Base-by-base conservation (phyloP, 2,113 vertebrate species). In the Percina caprodes region DNA sequence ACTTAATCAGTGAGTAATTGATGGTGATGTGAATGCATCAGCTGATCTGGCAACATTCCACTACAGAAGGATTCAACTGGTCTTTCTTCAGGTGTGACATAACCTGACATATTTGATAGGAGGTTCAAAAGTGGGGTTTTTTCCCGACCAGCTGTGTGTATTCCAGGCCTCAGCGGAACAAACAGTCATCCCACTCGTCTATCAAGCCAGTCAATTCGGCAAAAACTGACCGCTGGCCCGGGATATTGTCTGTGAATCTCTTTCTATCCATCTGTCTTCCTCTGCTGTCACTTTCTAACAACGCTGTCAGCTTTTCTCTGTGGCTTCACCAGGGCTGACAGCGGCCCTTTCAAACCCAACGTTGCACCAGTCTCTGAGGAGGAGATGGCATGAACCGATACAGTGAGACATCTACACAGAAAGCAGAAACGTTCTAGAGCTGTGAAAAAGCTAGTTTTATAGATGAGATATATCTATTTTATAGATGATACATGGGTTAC, bases 231-330 rank as follows among this genome's bases (percentile, higher is more conserved):
- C 56, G 52, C 58, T 21, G 33, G 55, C 26, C 72, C 55, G 26
- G 56, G 58, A 66, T 39, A 23, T 56, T 81, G 81, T 83, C 76
- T 61, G 33, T 24, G 26, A 51, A 60, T 70, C 65, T 69, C 71
- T 74, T 35, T 58, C 74, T 2, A 45, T 82, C 76, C n/a, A 4
- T 48, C 61, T 15, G 73, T 72, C 83, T 78, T 33, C 72, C 82
- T 74, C 46, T 78, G 61, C 88, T 83, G 84, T 87, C 89, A 51
- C 58, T 54, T 71, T 59, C 70, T 69, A 82, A 82, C 66, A 74
- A 81, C 62, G 51, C 83, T 88, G 88, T 85, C 90, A 80, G 87
- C 67, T 66, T 88, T 80, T 80, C 79, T 80, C 79, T 60, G 56
- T 24, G 62, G 77, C 60, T 73, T 77, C 58, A 45, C 21, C 58